A percentile compares a stretch with the other conserved stretches of the same genome.
Evolutionary conservation across 2,797 vertebrate genomes (phyloP).

Genomic region (Smutsia gigantea): DNA sequence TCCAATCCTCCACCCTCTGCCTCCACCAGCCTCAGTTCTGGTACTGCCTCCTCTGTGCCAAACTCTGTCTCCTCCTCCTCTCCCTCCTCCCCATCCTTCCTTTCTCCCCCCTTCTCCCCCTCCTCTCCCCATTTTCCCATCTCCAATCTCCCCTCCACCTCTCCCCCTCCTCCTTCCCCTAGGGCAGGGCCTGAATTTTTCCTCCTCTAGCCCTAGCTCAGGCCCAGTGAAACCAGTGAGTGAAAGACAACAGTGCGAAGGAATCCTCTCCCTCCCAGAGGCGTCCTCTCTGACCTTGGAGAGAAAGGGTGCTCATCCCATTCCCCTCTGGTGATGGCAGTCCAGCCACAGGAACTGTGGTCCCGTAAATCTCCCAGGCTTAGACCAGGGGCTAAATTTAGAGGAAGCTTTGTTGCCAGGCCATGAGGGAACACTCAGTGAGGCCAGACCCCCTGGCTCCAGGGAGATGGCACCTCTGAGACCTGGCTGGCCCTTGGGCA

Average conservation of each 20-base stretch:
- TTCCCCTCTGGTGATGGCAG: slow-evolving; percentile 17
- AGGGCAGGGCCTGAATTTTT: not conserved
- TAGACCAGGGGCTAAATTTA: slow-evolving; percentile 76
- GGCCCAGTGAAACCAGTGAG: not conserved
- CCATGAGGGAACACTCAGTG: slow-evolving; percentile 34
- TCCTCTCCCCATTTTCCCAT: not conserved
- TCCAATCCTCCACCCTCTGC: not conserved
- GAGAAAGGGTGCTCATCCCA: not conserved
- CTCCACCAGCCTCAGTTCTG: not conserved
- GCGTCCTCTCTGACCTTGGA: slow-evolving; percentile 72
- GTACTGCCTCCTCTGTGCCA: not conserved
- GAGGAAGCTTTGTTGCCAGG: slow-evolving; percentile 28
- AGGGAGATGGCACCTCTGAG: slow-evolving; percentile 15
- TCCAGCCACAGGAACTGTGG: not conserved
- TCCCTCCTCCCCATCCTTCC: not conserved
- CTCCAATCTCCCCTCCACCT: not conserved
- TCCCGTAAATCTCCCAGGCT: slow-evolving; percentile 65
- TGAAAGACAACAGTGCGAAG: not conserved
- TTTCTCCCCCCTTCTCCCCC: not conserved
- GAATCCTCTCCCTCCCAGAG: not conserved
- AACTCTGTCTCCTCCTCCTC: too few species aligned
- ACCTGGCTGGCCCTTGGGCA: not conserved
- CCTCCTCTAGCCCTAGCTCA: not conserved
- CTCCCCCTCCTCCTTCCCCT: fast-evolving
- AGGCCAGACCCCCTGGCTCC: slow-evolving; percentile 67